Evolutionary conservation across 2,888 invertebrate genomes (phyloP), one percentile per base, ranked within the genome.

Genomic region (Homarus gammarus): DNA sequence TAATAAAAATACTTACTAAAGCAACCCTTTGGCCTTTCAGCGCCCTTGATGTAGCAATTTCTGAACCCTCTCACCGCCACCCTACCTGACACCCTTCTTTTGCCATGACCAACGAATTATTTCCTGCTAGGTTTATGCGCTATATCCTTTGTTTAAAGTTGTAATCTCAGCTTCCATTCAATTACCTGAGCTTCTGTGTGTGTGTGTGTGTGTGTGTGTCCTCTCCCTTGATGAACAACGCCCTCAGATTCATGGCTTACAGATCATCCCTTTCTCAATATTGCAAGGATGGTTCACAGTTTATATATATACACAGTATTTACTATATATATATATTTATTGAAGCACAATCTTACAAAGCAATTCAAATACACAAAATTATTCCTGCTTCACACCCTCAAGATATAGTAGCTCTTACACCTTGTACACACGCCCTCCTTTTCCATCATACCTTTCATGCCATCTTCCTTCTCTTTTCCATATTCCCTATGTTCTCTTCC

Each of bases 61-160:
- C 27, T 64, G 27, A 6, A 3, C 64, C 27, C 64, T 64, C 8
- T 64, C n/a, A 64, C 1, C n/a, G 6, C 64, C 64, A 27, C 31
- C 64, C 64, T 27, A 64, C 27, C 64, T 64, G 22, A 64, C 64
- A 64, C 64, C 64, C 64, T 64, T 27, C 64, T 64, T 64, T 64
- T 64, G 6, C n/a, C n/a, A 64, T 56, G 27, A 22, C 64, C 64
- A 64, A 27, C 64, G 10, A 64, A 64, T 64, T 64, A 64, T 27
- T 64, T 22, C 64, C 64, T 64, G 27, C 5, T 27, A 64, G 64
- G 64, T 64, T 64, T 64, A 64, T 64, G 64, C 27, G 27, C 27
- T 64, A 27, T 64, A 27, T 64, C 64, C 64, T 64, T 64, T 64
- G 64, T 64, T 64, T 64, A 64, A 64, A 64, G 64, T 64, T 64